These are phyloP conservation scores for Perdita meconis DNA, from an alignment of 2,888 invertebrate species.

Conservation along the genomic window DNA sequence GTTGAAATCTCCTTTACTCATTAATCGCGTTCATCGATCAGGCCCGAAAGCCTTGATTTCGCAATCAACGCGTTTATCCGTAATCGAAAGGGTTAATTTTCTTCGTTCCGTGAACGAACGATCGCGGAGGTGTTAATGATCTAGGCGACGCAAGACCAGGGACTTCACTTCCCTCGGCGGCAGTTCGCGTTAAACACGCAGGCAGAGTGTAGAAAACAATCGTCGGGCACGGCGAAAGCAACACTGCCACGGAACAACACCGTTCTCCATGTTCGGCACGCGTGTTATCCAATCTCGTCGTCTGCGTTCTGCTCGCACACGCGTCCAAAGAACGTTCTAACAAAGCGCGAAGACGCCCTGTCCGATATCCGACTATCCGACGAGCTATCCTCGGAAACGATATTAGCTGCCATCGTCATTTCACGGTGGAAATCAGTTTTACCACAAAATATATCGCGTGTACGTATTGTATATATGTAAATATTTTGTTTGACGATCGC, in stretches of 20 bases:
- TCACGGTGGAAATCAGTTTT: constrained; percentile 43
- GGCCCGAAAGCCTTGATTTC: too few relatives aligned
- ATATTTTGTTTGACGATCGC: constrained; percentile 51
- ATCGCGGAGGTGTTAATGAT: constrained; percentile 35
- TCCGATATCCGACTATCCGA: constrained; percentile 57
- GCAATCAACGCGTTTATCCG: too few relatives aligned
- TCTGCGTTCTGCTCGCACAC: neutral
- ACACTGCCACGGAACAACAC: neutral
- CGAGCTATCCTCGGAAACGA: constrained; percentile 42
- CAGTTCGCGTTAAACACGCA: constrained; percentile 40
- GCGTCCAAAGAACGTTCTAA: constrained; percentile 30
- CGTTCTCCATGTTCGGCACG: neutral
- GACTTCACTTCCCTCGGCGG: constrained; percentile 23
- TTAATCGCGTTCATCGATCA: too few relatives aligned
- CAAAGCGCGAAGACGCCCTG: constrained; percentile 32
- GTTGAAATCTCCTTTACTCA: too few relatives aligned
- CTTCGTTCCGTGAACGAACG: neutral
- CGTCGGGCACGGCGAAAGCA: neutral
- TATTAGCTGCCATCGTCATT: constrained; percentile 48
- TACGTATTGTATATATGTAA: constrained; percentile 15
- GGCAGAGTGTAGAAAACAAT: constrained; percentile 21
- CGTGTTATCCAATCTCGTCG: neutral
- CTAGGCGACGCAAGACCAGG: constrained; percentile 29
- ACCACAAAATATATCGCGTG: constrained; percentile 44
- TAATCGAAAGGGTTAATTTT: neutral